phyloP scores from a whole-genome alignment of 2,888 invertebrate genomes.

The Scaptomyza flava region DNA sequence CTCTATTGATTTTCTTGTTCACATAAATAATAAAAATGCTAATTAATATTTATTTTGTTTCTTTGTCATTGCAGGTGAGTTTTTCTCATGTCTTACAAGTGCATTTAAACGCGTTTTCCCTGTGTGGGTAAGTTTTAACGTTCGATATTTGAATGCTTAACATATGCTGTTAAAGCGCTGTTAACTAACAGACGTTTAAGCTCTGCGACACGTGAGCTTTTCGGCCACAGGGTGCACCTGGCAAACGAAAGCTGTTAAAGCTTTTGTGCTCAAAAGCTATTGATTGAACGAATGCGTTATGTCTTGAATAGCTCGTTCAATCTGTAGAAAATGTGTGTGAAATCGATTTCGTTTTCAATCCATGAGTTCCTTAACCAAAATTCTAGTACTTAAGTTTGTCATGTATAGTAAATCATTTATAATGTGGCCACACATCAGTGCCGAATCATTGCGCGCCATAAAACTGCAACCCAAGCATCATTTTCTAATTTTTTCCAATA shows the following conservation, averaged over 20 bases:
- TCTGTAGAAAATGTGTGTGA: constrained; percentile 7
- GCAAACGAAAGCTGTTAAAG: constrained; percentile 16
- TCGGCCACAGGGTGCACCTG: constrained; percentile 24
- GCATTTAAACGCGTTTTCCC: neutral
- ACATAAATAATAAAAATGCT: neutral
- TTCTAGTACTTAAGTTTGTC: constrained; percentile 9
- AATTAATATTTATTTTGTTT: constrained; percentile 11
- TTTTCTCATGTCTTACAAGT: constrained; percentile 35
- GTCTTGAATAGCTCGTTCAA: neutral
- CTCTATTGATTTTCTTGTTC: neutral
- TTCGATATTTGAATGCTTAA: constrained; percentile 27
- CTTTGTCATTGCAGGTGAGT: constrained; percentile 64
- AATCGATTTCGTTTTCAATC: constrained; percentile 36
- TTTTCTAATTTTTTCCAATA: constrained; percentile 41
- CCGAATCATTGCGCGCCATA: constrained; percentile 37
- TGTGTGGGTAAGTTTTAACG: constrained; percentile 45
- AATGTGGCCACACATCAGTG: constrained; percentile 33
- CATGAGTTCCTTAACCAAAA: neutral
- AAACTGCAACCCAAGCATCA: constrained; percentile 53
- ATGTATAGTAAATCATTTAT: constrained; percentile 35
- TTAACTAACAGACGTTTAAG: constrained; percentile 35
- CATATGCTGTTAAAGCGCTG: constrained; percentile 48
- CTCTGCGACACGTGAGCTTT: constrained; percentile 28
- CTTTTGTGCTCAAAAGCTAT: constrained; percentile 16
- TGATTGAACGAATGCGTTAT: neutral